These are phyloP conservation scores for Drosophila tani DNA, from an alignment of 1,140 invertebrate species.

Conservation along the genomic window DNA sequence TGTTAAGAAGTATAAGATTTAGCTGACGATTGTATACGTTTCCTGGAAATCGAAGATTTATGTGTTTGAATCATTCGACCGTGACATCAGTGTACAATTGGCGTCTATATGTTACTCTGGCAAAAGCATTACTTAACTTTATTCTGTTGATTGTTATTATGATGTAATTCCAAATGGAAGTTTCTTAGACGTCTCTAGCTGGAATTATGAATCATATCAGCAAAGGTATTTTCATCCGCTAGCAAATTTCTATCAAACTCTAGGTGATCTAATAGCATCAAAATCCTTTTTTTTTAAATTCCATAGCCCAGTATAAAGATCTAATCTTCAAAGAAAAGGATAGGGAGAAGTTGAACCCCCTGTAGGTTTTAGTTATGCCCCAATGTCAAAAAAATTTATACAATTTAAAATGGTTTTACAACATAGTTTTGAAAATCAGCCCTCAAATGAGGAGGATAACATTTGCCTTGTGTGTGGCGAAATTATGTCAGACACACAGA, in stretches of 20 bases:
- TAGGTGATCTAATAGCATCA: background rate
- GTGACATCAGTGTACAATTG: background rate
- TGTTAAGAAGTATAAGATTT: background rate
- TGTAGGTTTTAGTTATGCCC: background rate
- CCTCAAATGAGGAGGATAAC: background rate
- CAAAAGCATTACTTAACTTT: background rate
- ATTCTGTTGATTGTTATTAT: no score
- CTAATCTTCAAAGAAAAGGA: background rate
- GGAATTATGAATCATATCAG: no score
- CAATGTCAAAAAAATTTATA: background rate
- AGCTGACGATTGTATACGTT: background rate
- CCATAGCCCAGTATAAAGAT: background rate
- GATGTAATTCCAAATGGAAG: no score
- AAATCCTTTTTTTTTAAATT: background rate
- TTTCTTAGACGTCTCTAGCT: no score
- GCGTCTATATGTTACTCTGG: background rate
- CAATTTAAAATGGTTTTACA: constrained; percentile 1
- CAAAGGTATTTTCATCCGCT: no score
- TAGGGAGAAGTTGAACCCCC: background rate
- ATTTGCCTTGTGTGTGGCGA: background rate
- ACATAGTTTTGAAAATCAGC: background rate
- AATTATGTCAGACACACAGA: constrained; percentile 1
- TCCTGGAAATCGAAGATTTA: background rate
- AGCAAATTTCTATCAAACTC: background rate
- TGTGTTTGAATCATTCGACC: background rate